Base-by-base conservation (phyloP, 1,140 invertebrate species). In the Epicauta chinensis region DNA sequence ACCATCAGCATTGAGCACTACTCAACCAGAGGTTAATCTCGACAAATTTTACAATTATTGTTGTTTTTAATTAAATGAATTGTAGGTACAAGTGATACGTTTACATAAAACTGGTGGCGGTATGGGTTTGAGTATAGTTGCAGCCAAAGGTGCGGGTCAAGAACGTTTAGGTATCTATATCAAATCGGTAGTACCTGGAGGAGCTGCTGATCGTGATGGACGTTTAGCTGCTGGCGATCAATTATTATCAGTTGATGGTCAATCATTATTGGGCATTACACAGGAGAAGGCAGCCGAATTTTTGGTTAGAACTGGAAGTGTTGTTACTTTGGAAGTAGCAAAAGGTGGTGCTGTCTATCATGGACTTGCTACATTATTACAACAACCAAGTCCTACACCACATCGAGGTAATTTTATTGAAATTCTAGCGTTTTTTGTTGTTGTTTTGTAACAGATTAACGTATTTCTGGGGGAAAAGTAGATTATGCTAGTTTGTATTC, bases 321-420 rank as follows among this genome's bases (percentile, higher is more conserved):
- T 92, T 1, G 95, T 98, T 3, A 91, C 87, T 2, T 73, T 99
- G 35, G 93, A 97, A 75, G 94, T 99, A 32, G 94, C 93, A 3
- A 98, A 98, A 73, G 92, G 97, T 71, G 96, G 91, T 16, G 97
- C 96, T 15, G 89, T 97, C 62, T 92, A 93, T 70, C 95, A 99
- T 73, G 97, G 96, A 36, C 75, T 99, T 34, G 93, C 92, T 4
- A 94, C 91, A 31, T 77, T 98, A 46, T 76, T 98, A 7, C 91
- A 91, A 56, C 93, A 97, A 69, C 91, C 91, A 6, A 90, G 87
- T 71, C 81, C 92, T 62, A 79, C 90, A 62, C 82, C 89, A 76
- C 78, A 81, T 63, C 80, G 89, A 84, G 87, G 87, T 89, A 76
- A 74, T 74, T 23, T n/a, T n/a, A n/a, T n/a, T 5, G 35, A 37